Percentiles rank a stretch among this genome's conserved stretches.
phyloP scores from a whole-genome alignment of 2,888 invertebrate genomes.

The Cephus nigrinus region DNA sequence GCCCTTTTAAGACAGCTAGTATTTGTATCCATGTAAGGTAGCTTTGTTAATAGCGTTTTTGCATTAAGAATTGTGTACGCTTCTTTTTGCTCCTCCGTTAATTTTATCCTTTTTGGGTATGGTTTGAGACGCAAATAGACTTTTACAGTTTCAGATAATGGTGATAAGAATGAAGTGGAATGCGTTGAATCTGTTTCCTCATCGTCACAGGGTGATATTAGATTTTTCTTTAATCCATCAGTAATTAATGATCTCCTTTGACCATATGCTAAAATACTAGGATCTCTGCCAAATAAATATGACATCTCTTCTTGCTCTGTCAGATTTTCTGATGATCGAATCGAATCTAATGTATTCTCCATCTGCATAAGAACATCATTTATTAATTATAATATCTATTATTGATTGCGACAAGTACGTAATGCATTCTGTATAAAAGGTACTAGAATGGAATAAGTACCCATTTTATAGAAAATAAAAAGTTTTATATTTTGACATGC shows the following conservation, averaged over 20 bases:
- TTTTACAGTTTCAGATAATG: constrained; percentile 61
- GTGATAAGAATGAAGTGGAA: constrained; percentile 3
- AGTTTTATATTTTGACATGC: neutral
- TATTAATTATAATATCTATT: neutral
- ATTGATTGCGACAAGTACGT: neutral
- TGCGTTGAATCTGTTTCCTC: constrained; percentile 30
- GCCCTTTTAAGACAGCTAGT: constrained; percentile 43
- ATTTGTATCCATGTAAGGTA: constrained; percentile 61
- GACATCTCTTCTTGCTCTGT: constrained; percentile 44
- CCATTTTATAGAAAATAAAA: no score
- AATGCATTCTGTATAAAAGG: neutral
- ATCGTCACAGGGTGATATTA: constrained; percentile 48
- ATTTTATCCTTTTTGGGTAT: constrained; percentile 53
- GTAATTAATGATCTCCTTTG: constrained; percentile 46
- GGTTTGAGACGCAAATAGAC: constrained; percentile 72
- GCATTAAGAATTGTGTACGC: constrained; percentile 66
- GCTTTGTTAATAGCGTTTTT: constrained; percentile 65
- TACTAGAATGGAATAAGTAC: neutral
- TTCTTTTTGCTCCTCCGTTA: constrained; percentile 53
- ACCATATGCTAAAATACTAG: constrained; percentile 56
- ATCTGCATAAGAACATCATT: constrained; percentile 30
- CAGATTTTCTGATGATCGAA: constrained; percentile 29
- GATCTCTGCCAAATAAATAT: constrained; percentile 57
- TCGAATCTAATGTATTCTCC: constrained; percentile 45
- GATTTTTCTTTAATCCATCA: constrained; percentile 45